Conservation (phyloP, 2,113 vertebrate genomes). For the Perca flavescens region DNA sequence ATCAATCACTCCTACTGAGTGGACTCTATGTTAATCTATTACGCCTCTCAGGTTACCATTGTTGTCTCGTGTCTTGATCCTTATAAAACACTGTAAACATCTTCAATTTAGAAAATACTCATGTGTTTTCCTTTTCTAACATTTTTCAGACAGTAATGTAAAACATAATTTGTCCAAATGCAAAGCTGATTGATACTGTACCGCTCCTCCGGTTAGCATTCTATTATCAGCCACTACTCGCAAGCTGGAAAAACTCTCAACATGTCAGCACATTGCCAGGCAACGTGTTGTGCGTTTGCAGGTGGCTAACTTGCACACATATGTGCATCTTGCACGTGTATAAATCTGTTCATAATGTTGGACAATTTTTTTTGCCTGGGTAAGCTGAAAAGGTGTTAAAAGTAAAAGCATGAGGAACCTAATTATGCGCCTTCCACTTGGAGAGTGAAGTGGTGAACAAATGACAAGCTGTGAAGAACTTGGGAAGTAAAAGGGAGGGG, state of each 20-base stretch:
- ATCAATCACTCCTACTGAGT: not conserved
- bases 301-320: not conserved
- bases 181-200: slow-evolving; percentile 13
- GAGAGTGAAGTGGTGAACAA: slow-evolving; percentile 29
- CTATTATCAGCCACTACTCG: slow-evolving; percentile 29
- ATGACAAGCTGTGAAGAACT: slow-evolving; percentile 55
- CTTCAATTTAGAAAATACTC: not conserved
- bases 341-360: not conserved
- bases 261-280: slow-evolving; percentile 17
- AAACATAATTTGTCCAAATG: not conserved
- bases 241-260: not conserved
- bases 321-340: not conserved
- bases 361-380: not conserved
- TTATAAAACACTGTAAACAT: not conserved
- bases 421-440: slow-evolving; percentile 30
- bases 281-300: not conserved
- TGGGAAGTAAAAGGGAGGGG: not conserved
- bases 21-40: not conserved
- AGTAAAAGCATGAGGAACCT: slow-evolving; percentile 12
- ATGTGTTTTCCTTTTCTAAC: not conserved
- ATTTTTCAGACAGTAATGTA: slow-evolving; percentile 9
- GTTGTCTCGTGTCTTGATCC: not conserved
- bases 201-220: slow-evolving; percentile 16
- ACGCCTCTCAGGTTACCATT: not conserved
- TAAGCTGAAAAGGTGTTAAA: slow-evolving; percentile 24